Evolutionary conservation across 2,113 vertebrate genomes (phyloP), one percentile per base, ranked within the genome.

Genomic region (Apteryx owenii): DNA sequence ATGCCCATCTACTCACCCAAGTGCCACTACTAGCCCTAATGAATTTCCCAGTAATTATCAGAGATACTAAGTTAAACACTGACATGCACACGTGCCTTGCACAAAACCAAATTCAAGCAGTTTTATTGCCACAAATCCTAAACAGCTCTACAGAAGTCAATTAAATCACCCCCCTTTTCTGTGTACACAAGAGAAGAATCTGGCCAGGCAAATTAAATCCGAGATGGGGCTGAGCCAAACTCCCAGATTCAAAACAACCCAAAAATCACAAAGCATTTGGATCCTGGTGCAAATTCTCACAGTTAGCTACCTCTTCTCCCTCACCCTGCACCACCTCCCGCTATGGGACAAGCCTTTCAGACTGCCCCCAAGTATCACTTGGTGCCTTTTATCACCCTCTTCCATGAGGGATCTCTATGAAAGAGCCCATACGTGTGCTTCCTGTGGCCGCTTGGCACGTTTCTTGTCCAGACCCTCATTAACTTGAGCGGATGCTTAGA

Each of bases 181-280:
- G 71, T 56, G 21, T 66, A 85, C 72, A 29, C 36, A 62, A 80
- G 51, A 71, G 79, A 53, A 86, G 80, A 61, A 51, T 93, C 80
- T 44, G 85, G 69, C 65, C 88, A 96, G 90, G 69, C 72, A 97
- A 94, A 94, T 88, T 93, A 94, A 94, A 95, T 86, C 81, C 95
- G 89, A 85, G 64, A 81, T 91, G 94, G 94, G 85, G 40, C 85
- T 68, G 31, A 86, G 94, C 96, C 96, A 97, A 89, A 85, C 56
- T 94, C 71, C 66, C 72, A 82, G 78, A 70, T 66, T 91, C 78
- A 68, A 94, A 95, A 2, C 91, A 68, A 85, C 71, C 78, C 71
- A 83, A 88, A 38, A 42, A 46, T 93, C 82, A 94, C 68, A 90
- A 94, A 65, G 56, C 28, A 2, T 81, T 93, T 88, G 79, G 85